Base-by-base conservation (phyloP, 2,888 invertebrate genomes). In the Pilophorus perplexus region DNA sequence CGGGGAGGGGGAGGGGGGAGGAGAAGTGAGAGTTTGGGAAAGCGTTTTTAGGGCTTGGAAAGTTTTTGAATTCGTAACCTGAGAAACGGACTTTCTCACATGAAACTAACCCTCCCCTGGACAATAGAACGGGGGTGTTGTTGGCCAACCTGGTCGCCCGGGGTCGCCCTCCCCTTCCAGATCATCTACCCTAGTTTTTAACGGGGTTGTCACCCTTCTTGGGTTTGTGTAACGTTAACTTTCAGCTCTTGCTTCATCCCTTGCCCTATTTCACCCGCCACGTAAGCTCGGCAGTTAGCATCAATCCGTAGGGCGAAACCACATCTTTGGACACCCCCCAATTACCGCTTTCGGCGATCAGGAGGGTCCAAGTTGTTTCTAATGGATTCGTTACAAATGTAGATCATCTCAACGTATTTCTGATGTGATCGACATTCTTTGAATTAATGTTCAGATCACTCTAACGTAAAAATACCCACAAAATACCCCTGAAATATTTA, bases 21-120 rank as follows among this genome's bases (percentile, higher is more conserved):
- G 18, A 8, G 44, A 59, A 59, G 59, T 59, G 59, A 59, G 59
- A 59, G 59, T 59, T 59, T 59, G 59, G 59, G 59, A 59, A 59
- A 59, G 59, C 59, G 59, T 25, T 59, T 20, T 59, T 42, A 33
- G 59, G 59, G 42, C 33, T 59, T 40, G 59, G 44, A 59, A 59
- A 44, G n/a, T n/a, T n/a, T n/a, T 55, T 59, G 59, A 44, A 59
- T 59, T 59, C 59, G 59, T 59, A 59, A 59, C 44, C 44, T 27
- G 59, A 59, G 44, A 40, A 40, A 25, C 14, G 8, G 59, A 59
- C 59, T 59, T 59, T 59, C 59, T 59, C 59, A 59, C 55, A 55
- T 55, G 38, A 55, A n/a, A n/a, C n/a, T 55, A 38, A 55, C 20
- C 33, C 12, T 12, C 6, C 6, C 16, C 5, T 42, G 42, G 42